These are phyloP conservation scores for Alca torda DNA, from an alignment of 2,797 vertebrate species.

Conservation along the genomic window DNA sequence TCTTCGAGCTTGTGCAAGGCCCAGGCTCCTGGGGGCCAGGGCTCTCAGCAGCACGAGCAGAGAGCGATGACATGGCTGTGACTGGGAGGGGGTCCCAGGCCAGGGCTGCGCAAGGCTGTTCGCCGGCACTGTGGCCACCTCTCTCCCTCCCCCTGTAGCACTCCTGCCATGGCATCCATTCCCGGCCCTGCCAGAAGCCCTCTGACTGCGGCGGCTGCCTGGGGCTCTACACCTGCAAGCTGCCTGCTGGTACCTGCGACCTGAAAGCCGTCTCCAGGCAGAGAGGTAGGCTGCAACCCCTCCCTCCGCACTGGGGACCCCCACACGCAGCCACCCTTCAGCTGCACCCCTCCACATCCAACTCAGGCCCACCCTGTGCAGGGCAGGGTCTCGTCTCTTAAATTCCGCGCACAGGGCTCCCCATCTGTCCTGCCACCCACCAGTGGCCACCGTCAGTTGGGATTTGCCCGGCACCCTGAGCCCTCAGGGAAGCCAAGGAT, in stretches of 20 bases:
- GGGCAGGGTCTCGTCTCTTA: not conserved
- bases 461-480: not conserved
- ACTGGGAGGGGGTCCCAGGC: not conserved
- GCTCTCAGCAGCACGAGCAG: not conserved
- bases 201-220: slow-evolving; percentile 68
- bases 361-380: not conserved
- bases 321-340: fast-evolving
- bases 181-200: slow-evolving; percentile 52
- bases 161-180: slow-evolving; percentile 55
- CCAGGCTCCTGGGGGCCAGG: not conserved
- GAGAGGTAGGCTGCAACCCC: slow-evolving; percentile 15
- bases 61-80: fast-evolving
- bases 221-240: slow-evolving; percentile 72
- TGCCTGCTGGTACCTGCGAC: slow-evolving; percentile 22
- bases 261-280: slow-evolving; percentile 64
- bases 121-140: fast-evolving
- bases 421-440: not conserved
- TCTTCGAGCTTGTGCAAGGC: fast-evolving
- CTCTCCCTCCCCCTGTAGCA: not conserved
- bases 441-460: no score
- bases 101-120: not conserved
- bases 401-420: not conserved
- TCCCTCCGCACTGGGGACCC: fast-evolving
- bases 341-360: not conserved
- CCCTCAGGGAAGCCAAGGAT: not conserved